Conservation (phyloP, 2,113 vertebrate genomes). For the Formicarius rufipectus region DNA sequence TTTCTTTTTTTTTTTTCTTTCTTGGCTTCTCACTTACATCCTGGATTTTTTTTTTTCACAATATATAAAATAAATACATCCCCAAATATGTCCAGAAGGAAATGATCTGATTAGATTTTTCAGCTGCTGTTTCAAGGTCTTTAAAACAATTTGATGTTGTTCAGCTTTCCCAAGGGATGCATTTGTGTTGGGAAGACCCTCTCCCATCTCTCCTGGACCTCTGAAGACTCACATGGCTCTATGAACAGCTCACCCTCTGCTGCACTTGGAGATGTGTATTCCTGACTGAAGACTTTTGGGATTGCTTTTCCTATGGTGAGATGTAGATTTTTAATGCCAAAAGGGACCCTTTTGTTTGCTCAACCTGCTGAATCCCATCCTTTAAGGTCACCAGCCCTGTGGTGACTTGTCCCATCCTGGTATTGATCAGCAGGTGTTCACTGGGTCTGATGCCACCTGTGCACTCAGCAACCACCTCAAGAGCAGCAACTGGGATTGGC, state of each 20-base stretch:
- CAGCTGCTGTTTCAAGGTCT: not conserved
- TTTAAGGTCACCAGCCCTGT: not conserved
- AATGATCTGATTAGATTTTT: not conserved
- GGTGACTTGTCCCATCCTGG: not conserved
- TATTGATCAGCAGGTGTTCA: not conserved
- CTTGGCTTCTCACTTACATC: slow-evolving; percentile 2
- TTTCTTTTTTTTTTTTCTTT: not conserved
- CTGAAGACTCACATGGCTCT: not conserved
- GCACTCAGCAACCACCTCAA: not conserved
- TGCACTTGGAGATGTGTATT: fast-evolving
- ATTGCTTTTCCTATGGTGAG: not conserved
- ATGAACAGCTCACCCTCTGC: not conserved
- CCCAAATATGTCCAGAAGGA: slow-evolving; percentile 49
- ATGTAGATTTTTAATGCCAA: not conserved
- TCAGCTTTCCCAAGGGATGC: not conserved
- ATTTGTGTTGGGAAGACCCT: not conserved
- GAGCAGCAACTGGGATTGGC: not conserved
- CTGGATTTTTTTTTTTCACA: not conserved
- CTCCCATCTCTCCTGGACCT: not conserved
- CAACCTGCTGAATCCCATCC: not conserved
- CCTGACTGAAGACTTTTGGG: not conserved
- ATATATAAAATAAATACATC: slow-evolving; percentile 45
- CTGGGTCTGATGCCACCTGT: not conserved
- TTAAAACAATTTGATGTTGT: not conserved
- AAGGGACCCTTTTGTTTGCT: not conserved